Base-by-base conservation (phyloP, 2,797 vertebrate genomes). In the Enteromius paludinosus region DNA sequence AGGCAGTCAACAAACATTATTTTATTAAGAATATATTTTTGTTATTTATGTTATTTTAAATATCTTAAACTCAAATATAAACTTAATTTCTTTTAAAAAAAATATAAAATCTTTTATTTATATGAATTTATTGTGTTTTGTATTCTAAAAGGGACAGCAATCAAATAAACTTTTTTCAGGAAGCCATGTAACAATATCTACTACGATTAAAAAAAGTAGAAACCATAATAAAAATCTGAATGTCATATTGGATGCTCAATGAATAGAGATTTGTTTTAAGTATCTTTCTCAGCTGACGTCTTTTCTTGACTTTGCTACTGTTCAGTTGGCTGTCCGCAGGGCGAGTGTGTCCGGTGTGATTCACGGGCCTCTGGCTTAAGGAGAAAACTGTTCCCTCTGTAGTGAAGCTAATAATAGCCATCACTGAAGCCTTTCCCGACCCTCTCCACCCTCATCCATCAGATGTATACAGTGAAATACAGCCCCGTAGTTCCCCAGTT, bases 401-500 rank as follows among this genome's bases (percentile, higher is more conserved):
- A 79, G 68, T 87, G 88, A 73, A 87, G 20, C 91, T 91, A 90
- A 90, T 90, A 90, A 90, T 89, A 91, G 88, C 28, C 88, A 25
- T 84, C 87, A 74, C 72, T 79, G 72, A 25, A 38, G 43, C 79
- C 74, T 52, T 81, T 83, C 68, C 59, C 49, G 69, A 56, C 59
- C 82, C 78, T 41, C 74, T 81, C 81, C 82, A 49, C 76, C 86
- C 73, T 61, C 74, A 74, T 87, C 79, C 54, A 59, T 86, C 78
- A 77, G 78, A 77, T 35, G 73, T 17, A 45, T 41, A 28, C 52
- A 59, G 80, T 66, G 14, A 82, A 82, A 82, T 35, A 71, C 35
- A 1, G 18, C 20, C 69, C 69, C 5, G 8, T 83, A 86, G 64
- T 70, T 69, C 86, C 87, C 85, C 83, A 78, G 71, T 81, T 35